Percentiles rank a stretch among this genome's conserved stretches.
phyloP scores from a whole-genome alignment of 2,888 invertebrate genomes.

The Zeuzera pyrina region DNA sequence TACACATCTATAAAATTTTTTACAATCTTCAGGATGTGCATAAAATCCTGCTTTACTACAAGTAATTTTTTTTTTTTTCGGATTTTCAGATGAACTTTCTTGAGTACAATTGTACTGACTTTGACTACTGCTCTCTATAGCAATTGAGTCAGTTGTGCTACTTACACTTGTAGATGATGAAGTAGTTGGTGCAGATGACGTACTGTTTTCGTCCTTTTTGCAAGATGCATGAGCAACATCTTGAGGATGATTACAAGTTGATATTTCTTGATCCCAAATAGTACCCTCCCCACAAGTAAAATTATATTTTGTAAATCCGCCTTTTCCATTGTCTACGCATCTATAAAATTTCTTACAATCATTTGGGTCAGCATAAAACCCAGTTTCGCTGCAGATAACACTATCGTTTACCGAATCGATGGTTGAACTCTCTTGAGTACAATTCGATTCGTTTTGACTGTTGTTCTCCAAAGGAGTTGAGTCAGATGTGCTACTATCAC shows the following conservation, averaged over 20 bases:
- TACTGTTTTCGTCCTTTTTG: slow-evolving; percentile 18
- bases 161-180: slow-evolving; percentile 14
- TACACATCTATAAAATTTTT: slow-evolving; percentile 78
- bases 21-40: slow-evolving; percentile 74
- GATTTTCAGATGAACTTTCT: slow-evolving; percentile 32
- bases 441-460: slow-evolving; percentile 26
- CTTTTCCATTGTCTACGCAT: slow-evolving; percentile 71
- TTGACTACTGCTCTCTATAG: slow-evolving; percentile 23
- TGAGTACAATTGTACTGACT: slow-evolving; percentile 31
- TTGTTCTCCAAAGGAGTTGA: slow-evolving; percentile 26
- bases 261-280: slow-evolving; percentile 77
- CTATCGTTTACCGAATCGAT: slow-evolving; percentile 12
- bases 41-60: slow-evolving; percentile 76
- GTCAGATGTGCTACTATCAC: slow-evolving; percentile 13
- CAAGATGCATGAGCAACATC: slow-evolving; percentile 54
- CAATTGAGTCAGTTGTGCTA: slow-evolving; percentile 26
- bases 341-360: slow-evolving; percentile 84
- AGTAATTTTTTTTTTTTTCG: slow-evolving; percentile 33
- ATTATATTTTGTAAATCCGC: slow-evolving; percentile 66
- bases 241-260: slow-evolving; percentile 72
- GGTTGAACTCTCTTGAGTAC: slow-evolving; percentile 31
- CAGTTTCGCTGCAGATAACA: slow-evolving; percentile 41
- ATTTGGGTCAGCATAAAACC: slow-evolving; percentile 77
- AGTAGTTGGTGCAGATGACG: slow-evolving; percentile 17
- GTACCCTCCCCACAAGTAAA: slow-evolving; percentile 78